Conservation (phyloP, 2,797 vertebrate species). For the Sibirionetta formosa region DNA sequence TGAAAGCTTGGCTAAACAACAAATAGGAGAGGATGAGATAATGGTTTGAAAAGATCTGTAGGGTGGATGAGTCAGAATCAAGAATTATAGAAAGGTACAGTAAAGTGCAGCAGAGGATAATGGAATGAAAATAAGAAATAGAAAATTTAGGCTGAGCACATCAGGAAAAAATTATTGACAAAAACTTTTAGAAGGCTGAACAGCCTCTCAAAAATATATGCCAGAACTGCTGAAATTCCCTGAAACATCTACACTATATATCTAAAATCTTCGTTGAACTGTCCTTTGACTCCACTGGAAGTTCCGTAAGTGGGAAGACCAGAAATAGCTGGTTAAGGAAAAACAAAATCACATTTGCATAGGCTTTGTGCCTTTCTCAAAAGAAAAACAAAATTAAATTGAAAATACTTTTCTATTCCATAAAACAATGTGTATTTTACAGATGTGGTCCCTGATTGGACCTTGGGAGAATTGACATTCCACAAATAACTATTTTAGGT, state of each 20-base stretch:
- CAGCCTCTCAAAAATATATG: not conserved
- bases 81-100: not conserved
- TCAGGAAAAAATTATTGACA: not conserved
- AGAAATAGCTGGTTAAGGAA: not conserved
- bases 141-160: not conserved
- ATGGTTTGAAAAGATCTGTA: not conserved
- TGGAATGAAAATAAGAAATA: slow-evolving; percentile 10
- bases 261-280: not conserved
- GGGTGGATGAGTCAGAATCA: not conserved
- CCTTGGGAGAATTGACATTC: not conserved
- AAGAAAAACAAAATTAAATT: not conserved
- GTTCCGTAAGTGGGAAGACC: not conserved
- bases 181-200: not conserved
- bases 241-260: not conserved
- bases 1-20: slow-evolving; percentile 38
- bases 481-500: not conserved
- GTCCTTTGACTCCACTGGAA: not conserved
- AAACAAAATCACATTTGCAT: not conserved
- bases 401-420: not conserved
- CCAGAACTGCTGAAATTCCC: not conserved
- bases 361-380: not conserved
- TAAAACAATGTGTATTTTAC: not conserved
- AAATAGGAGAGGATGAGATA: slow-evolving; percentile 23
- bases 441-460: not conserved
- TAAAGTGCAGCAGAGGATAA: not conserved